phyloP scores from a whole-genome alignment of 53 echinoderm and acorn worm species.

The Luidia sarsii region DNA sequence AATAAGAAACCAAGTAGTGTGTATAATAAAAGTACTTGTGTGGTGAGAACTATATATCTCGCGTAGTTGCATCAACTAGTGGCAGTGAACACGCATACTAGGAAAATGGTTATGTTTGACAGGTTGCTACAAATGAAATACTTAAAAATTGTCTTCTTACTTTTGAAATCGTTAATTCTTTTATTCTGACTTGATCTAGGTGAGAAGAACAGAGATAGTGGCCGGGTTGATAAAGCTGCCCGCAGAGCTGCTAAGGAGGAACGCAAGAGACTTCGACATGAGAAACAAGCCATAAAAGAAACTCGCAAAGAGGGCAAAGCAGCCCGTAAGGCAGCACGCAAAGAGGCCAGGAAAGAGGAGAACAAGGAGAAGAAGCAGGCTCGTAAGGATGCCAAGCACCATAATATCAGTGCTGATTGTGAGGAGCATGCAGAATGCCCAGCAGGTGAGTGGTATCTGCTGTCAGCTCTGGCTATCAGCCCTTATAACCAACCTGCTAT shows the following conservation, averaged over 20 bases:
- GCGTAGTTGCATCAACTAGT: too few relatives aligned
- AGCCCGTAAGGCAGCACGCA: constrained; percentile 15
- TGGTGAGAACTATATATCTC: too few relatives aligned
- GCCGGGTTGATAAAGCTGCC: not conserved
- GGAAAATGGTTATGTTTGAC: not conserved
- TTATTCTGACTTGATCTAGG: not conserved
- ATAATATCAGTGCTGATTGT: constrained; percentile 12
- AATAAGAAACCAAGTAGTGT: too few relatives aligned
- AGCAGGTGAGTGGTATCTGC: too few relatives aligned
- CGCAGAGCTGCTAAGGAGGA: not conserved
- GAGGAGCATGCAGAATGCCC: constrained; percentile 25
- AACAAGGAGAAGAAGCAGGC: not conserved
- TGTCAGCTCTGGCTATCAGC: too few relatives aligned
- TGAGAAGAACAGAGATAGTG: not conserved
- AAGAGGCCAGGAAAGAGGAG: constrained; percentile 12
- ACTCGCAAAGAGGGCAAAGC: constrained; percentile 5
- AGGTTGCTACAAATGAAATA: not conserved
- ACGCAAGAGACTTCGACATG: not conserved
- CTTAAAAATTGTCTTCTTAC: not conserved
- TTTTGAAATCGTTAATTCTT: not conserved
- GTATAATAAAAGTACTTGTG: too few relatives aligned
- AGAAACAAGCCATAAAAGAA: constrained; percentile 11
- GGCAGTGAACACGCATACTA: not conserved
- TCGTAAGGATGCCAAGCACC: constrained; percentile 12
- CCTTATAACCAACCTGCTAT: too few relatives aligned